These are phyloP conservation scores for Epinotia demarniana DNA, from an alignment of 2,888 invertebrate genomes.

Conservation along the genomic window DNA sequence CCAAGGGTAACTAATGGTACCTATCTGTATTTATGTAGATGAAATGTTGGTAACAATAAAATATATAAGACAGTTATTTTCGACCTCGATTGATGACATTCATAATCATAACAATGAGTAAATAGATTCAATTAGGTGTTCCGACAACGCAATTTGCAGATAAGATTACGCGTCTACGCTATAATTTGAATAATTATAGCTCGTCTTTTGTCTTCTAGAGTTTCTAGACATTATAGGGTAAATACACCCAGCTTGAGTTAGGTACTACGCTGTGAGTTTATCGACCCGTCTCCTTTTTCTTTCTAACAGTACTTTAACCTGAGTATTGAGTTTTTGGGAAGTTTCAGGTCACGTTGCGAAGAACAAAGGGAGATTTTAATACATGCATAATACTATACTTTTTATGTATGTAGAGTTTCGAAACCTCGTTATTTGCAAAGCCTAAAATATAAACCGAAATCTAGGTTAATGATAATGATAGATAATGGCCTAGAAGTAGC, in stretches of 20 bases:
- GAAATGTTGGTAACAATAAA: constrained; percentile 7
- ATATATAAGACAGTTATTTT: not conserved
- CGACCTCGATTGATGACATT: constrained; percentile 25
- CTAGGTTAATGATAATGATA: constrained; percentile 5
- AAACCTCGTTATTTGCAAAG: not conserved
- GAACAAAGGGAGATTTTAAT: not conserved
- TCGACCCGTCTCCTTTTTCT: not conserved
- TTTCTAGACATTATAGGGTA: constrained; percentile 8
- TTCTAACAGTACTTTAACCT: not conserved
- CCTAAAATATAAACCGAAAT: not conserved
- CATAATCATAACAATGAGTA: constrained; percentile 33
- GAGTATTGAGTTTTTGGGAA: not conserved
- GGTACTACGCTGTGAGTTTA: not conserved
- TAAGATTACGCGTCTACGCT: constrained; percentile 38
- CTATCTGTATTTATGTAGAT: not conserved
- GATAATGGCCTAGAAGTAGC: not conserved
- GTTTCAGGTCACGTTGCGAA: not conserved
- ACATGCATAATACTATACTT: no score
- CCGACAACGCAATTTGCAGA: constrained; percentile 34
- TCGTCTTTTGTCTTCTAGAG: constrained; percentile 31
- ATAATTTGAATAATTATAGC: constrained; percentile 32
- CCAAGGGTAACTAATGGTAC: not conserved
- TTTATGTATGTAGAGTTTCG: no score
- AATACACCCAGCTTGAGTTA: not conserved
- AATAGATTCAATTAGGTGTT: constrained; percentile 39